Percentiles rank a stretch among this genome's conserved stretches.
Evolutionary conservation across 2,888 invertebrate species (phyloP).

Genomic region (Malachius bipustulatus): DNA sequence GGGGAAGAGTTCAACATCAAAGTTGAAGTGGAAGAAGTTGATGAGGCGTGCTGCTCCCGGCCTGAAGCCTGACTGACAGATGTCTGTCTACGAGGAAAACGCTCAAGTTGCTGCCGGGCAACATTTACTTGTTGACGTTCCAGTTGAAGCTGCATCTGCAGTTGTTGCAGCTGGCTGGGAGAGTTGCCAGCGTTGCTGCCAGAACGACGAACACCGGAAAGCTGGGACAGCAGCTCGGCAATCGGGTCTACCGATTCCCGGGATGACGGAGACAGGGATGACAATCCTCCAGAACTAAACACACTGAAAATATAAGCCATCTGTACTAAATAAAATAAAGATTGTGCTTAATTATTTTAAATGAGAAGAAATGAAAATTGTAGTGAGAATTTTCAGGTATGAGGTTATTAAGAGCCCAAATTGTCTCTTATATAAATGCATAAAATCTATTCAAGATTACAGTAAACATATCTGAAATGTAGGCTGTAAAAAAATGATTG

Average conservation of each 20-base stretch:
- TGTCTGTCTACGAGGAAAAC: conserved; percentile 72
- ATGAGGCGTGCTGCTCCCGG: conserved; percentile 25
- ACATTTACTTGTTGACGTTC: conserved; percentile 80
- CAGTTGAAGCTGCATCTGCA: conserved; percentile 90
- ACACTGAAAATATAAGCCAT: conserved; percentile 23
- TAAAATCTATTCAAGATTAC: too few species aligned
- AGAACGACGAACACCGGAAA: conserved; percentile 81
- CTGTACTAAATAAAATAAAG: conserved; percentile 6
- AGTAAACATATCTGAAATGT: too few species aligned
- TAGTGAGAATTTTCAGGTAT: background rate
- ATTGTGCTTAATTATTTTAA: background rate
- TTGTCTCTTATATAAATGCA: too few species aligned
- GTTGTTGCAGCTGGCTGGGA: conserved; percentile 78
- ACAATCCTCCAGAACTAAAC: conserved; percentile 72
- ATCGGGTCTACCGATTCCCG: conserved; percentile 94
- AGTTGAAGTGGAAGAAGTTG: conserved; percentile 26
- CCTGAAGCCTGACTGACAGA: conserved; percentile 37
- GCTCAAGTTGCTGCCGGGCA: conserved; percentile 79
- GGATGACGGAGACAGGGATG: conserved; percentile 76
- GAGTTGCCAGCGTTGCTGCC: conserved; percentile 42
- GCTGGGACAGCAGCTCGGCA: conserved; percentile 87
- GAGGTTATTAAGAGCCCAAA: too few species aligned
- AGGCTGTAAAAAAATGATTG: too few species aligned
- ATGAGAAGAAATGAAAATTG: background rate
- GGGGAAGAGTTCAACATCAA: conserved; percentile 33